Base-by-base conservation (phyloP, 2,888 invertebrate species). In the Lucinisca nassula region DNA sequence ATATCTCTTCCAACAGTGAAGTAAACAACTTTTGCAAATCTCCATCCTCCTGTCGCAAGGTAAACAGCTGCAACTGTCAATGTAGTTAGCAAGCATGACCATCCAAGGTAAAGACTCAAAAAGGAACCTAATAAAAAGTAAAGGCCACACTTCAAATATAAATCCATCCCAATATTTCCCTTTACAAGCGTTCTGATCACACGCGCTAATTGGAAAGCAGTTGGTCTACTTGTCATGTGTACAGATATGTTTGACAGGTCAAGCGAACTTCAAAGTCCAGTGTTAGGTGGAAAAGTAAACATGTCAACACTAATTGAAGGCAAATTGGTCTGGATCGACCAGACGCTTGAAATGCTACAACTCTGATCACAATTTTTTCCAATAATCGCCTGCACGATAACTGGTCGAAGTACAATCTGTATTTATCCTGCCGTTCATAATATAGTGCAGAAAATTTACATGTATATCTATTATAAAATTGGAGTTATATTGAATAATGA, bases 41-140 rank as follows among this genome's bases (percentile, higher is more conserved):
- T 87, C 94, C 94, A 95, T n/a, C 95, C 95, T 24, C 95, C 95
- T 0, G 95, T 95, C 1, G 81, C 89, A 12, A 95, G 83, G 81
- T 95, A 95, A 8, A 91, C 88, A 6, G 70, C 80, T 74, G 94
- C 92, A 14, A 94, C 91, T 8, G 85, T 74, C 1, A 82, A 75
- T 14, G 90, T 85, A 35, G 94, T 91, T 12, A 92, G 38, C 21
- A 81, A 37, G 27, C 91, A 87, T 6, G 94, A 86, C 78, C 89
- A 87, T 2, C 92, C 91, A 0, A 93, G 81, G 55, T 90, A 92
- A 17, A 84, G 84, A 37, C 90, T 90, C 27, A 94, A 78, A 30
- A 92, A 85, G 17, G 84, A 83, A n/a, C 94, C 93, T 3, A 94
- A 83, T 3, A 80, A 81, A 1, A 92, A 87, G 84, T 92, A 92